Evolutionary conservation across 2,113 vertebrate species (phyloP), one percentile per base, ranked within the genome.

Genomic region (Seriola dumerili): DNA sequence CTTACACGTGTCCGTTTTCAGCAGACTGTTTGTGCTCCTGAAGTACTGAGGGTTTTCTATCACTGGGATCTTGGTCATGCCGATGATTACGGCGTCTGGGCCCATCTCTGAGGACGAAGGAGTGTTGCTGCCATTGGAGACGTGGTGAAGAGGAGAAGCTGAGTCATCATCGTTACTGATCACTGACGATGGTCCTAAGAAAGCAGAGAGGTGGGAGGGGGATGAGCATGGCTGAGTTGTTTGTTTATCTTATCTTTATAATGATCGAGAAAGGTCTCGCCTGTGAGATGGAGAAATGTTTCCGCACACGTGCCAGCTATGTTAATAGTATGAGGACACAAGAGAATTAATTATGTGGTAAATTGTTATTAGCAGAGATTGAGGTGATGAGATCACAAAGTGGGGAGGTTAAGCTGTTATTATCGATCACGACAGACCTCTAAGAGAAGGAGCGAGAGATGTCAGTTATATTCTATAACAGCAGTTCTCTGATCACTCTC

Each of bases 1-100:
- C 97, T 98, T 91, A 99, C 97, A 98, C 2, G 97, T 98, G 92
- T 98, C 97, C 14, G 97, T 96, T 91, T 99, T 99, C 83, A 98
- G 96, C 67, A 98, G 95, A 88, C 96, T 98, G 91, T 97, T 97
- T 55, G 97, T 97, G 93, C 97, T 98, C 91, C 97, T 96, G 93
- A 99, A 99, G 91, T 99, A 99, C 89, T 99, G 98, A 0, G 97
- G 98, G 92, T 99, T 99, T 95, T 99, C 98, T 23, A 99, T 99
- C 76, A 99, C 96, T 0, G 98, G 98, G 89, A 99, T 99, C 94
- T 98, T 98, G 8, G 97, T 99, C 97, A 99, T 98, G 76, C 97
- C 97, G 74, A 99, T 99, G 85, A 99, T 97, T 65, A 99, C 97
- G 1, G 97, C 96, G 1, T 99, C 98, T 0, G 97, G 97, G 52